Conservation (phyloP, 2,113 vertebrate species). For the Nicator chloris region DNA sequence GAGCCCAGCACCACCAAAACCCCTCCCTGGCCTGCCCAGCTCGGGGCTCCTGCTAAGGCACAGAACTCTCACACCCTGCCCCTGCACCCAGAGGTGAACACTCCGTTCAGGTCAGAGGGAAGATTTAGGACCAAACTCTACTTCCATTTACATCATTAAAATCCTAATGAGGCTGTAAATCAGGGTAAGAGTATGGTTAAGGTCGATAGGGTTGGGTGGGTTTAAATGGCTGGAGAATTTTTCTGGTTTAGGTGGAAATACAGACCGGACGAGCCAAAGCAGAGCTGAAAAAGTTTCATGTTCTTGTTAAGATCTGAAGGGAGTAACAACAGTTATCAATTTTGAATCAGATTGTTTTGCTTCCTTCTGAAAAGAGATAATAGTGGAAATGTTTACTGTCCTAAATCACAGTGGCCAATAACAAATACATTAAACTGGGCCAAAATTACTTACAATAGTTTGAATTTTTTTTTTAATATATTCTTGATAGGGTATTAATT, state of each 20-base stretch:
- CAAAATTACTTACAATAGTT: not conserved
- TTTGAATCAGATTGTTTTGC: not conserved
- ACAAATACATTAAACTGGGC: not conserved
- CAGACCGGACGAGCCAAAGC: not conserved
- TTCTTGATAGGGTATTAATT: not conserved
- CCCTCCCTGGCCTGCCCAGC: not conserved
- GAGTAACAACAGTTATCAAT: not conserved
- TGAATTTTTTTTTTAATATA: not conserved
- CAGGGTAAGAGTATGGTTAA: not conserved
- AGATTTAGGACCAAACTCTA: not conserved
- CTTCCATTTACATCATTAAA: slow-evolving; percentile 40
- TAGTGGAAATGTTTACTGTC: not conserved
- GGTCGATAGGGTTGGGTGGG: slow-evolving; percentile 11
- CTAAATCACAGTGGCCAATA: not conserved
- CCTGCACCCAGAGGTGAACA: not conserved
- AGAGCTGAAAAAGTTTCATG: not conserved
- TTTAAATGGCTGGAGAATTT: slow-evolving; percentile 4
- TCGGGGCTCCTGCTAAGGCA: not conserved
- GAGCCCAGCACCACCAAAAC: not conserved
- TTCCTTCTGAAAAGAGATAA: not conserved
- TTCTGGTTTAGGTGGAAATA: not conserved
- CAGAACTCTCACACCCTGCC: not conserved
- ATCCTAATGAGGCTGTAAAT: slow-evolving; percentile 44
- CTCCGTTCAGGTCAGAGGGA: not conserved
- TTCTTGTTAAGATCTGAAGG: not conserved